These are phyloP conservation scores for Callitettix versicolor DNA, from an alignment of 1,140 invertebrate genomes.

Conservation along the genomic window DNA sequence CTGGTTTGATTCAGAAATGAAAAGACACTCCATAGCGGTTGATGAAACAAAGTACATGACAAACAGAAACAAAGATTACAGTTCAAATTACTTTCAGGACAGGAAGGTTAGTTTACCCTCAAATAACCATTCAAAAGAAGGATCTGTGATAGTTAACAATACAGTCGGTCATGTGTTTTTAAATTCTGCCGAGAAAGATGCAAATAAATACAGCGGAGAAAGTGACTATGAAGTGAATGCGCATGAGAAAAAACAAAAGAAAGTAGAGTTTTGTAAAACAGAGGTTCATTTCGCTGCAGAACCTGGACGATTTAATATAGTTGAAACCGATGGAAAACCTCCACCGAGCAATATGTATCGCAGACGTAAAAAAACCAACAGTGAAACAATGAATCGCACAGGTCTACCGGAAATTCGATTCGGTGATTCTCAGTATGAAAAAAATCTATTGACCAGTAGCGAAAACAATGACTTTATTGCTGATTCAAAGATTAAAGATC, in stretches of 20 bases:
- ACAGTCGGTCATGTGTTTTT: too few relatives aligned
- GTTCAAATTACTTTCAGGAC: background rate
- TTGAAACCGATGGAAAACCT: constrained; percentile 75
- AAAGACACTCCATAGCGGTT: constrained; percentile 45
- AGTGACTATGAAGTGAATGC: constrained; percentile 16
- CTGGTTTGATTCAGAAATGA: constrained; percentile 25
- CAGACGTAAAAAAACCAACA: constrained; percentile 30
- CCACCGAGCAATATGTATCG: constrained; percentile 68
- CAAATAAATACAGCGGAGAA: background rate
- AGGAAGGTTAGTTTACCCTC: background rate
- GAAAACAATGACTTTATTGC: constrained; percentile 16
- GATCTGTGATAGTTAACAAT: too few relatives aligned
- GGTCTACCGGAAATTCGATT: constrained; percentile 38
- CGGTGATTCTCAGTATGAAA: constrained; percentile 40
- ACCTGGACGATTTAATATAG: constrained; percentile 69
- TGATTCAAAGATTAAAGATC: background rate
- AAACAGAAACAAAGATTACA: constrained; percentile 19
- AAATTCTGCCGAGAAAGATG: background rate
- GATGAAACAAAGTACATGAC: constrained; percentile 41
- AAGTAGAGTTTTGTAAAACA: constrained; percentile 74
- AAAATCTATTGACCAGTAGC: constrained; percentile 30
- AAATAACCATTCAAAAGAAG: background rate
- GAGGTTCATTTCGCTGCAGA: constrained; percentile 78
- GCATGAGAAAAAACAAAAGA: constrained; percentile 45
- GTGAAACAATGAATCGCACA: constrained; percentile 29